A percentile compares a stretch with the other conserved stretches of the same genome.
Conservation (phyloP, 2,797 vertebrate genomes). For the Tenualosa ilisha region DNA sequence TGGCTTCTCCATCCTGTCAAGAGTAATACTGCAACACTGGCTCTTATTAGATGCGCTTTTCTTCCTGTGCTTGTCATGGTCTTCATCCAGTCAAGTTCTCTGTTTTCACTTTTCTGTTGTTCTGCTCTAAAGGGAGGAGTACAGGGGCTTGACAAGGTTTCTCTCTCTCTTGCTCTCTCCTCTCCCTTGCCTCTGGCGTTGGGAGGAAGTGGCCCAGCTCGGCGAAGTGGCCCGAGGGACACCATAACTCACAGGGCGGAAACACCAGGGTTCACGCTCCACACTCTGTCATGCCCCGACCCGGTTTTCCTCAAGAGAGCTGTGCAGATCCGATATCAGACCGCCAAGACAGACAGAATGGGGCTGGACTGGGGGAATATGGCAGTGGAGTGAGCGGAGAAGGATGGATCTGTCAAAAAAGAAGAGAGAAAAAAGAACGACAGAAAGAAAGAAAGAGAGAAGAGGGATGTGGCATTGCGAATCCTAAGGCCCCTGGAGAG, state of each 20-base stretch:
- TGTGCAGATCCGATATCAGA: constrained; percentile 13
- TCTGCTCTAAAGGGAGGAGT: background rate
- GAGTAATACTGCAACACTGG: background rate
- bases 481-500: background rate
- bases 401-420: background rate
- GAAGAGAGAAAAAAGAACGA: constrained; percentile 6
- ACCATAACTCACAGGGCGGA: constrained; percentile 28
- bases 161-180: background rate
- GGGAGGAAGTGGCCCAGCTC: background rate
- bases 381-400: background rate
- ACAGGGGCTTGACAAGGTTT: background rate
- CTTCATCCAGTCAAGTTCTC: background rate
- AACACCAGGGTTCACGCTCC: constrained; percentile 32
- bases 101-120: background rate
- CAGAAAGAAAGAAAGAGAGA: background rate
- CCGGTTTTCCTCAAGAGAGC: constrained; percentile 24
- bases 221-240: background rate
- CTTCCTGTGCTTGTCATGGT: background rate
- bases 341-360: background rate
- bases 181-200: background rate
- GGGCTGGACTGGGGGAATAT: background rate
- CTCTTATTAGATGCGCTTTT: background rate
- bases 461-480: background rate
- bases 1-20: background rate
- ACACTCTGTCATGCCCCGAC: constrained; percentile 25